These are phyloP conservation scores for Latheticus oryzae DNA, from an alignment of 2,888 invertebrate species.

Conservation along the genomic window DNA sequence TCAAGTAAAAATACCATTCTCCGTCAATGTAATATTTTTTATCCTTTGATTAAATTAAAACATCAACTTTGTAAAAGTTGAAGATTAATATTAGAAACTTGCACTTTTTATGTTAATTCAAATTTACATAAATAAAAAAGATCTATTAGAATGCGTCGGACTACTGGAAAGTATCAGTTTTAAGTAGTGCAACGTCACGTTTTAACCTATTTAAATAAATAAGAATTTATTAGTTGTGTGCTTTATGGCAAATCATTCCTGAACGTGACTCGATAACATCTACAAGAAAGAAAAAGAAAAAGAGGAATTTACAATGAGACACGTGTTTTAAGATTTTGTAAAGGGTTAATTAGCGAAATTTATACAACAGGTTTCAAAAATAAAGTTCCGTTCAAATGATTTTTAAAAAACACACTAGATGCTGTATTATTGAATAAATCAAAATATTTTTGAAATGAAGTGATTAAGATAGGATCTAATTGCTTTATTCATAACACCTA, in stretches of 20 bases:
- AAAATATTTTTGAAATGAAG: background rate
- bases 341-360: conserved; percentile 21
- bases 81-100: conserved; percentile 40
- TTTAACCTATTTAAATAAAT: conserved; percentile 47
- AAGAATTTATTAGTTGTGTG: conserved; percentile 39
- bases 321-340: conserved; percentile 15
- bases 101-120: conserved; percentile 39
- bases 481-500: conserved; percentile 7
- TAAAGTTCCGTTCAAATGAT: background rate
- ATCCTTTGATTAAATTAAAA: conserved; percentile 5
- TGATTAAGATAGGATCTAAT: conserved; percentile 8
- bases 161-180: conserved; percentile 35
- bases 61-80: no score
- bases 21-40: conserved; percentile 8
- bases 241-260: conserved; percentile 39
- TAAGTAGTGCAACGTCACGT: conserved; percentile 44
- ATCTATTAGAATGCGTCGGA: conserved; percentile 32
- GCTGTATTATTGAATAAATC: no score
- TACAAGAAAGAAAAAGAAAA: conserved; percentile 8
- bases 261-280: conserved; percentile 41
- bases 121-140: conserved; percentile 27
- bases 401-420: background rate
- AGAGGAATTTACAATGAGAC: conserved; percentile 16
- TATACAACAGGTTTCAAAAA: background rate
- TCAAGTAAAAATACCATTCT: conserved; percentile 13